Evolutionary conservation across 2,888 invertebrate genomes (phyloP), one percentile per base, ranked within the genome.

Genomic region (Drosophila formosana): DNA sequence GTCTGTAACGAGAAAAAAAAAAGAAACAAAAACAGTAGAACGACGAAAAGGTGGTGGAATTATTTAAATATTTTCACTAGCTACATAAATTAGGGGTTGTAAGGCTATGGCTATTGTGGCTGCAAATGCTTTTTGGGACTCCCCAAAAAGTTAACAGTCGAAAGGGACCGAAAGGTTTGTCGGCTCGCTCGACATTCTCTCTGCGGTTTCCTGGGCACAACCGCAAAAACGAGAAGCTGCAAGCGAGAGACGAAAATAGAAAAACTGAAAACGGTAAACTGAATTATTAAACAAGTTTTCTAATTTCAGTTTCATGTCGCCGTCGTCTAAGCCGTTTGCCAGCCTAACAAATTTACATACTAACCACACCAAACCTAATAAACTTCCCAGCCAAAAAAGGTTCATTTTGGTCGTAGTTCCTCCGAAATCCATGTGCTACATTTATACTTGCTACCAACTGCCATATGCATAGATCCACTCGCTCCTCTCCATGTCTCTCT

Each of bases 261-360:
- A 52, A 32, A 49, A 64, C 47, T 47, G 55, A 53, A 61, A 78
- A 55, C 47, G 75, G 65, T 63, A 63, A 72, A 77, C 79, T 89
- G 75, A 85, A 89, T 85, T 88, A 89, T 85, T 89, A 75, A 85
- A 66, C 81, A 83, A 83, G 71, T 83, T 83, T 87, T 76, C 82
- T 85, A 85, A 89, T 85, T 83, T 86, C 68, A 72, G 77, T 86
- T 83, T 75, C 70, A 70, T 72, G 82, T 77, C 65, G 57, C 34
- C 56, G 30, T 28, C 39, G 46, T 62, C 62, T 52, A 62, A 60
- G 68, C 50, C 62, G 46, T 51, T 64, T 58, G 58, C 30, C 41
- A 43, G 43, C 56, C 62, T 61, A 66, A 66, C 70, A 75, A 75
- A 80, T 87, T 87, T 75, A 75, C 79, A 78, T 88, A 74, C 84